Conservation (phyloP, 2,797 vertebrate genomes). For the Helostoma temminkii region DNA sequence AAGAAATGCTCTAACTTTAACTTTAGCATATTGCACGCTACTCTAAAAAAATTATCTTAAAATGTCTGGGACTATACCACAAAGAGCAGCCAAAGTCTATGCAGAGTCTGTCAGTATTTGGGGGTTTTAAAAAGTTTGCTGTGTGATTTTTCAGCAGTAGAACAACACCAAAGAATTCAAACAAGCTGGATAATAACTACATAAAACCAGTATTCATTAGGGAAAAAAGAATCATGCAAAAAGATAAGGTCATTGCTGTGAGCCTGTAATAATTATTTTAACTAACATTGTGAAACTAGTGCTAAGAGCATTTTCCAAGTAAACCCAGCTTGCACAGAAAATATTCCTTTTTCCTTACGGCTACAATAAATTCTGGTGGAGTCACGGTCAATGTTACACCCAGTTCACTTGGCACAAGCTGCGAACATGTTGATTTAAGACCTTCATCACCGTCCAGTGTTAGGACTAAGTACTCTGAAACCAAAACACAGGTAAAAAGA, state of each 20-base stretch:
- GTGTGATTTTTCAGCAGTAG: background rate
- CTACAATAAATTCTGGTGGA: constrained; percentile 24
- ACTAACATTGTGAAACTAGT: constrained; percentile 4
- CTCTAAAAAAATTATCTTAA: background rate
- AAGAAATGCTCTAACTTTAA: constrained; percentile 17
- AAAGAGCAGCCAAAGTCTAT: background rate
- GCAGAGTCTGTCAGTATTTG: background rate
- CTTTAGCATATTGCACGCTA: constrained; percentile 25
- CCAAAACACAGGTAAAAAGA: constrained; percentile 10
- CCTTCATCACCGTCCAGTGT: background rate
- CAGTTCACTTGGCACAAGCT: constrained; percentile 16
- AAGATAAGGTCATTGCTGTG: background rate
- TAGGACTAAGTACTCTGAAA: constrained; percentile 2
- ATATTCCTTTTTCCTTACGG: background rate
- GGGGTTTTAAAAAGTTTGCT: background rate
- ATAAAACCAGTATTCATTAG: background rate
- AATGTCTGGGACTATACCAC: background rate
- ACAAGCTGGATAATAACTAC: background rate
- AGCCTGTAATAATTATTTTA: too few species aligned
- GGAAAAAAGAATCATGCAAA: background rate
- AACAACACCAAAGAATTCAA: background rate
- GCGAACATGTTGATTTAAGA: constrained; percentile 18
- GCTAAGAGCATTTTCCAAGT: constrained; percentile 7
- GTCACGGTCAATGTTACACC: constrained; percentile 20
- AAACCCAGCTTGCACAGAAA: constrained; percentile 20